A percentile compares a stretch with the other conserved stretches of the same genome.
These are phyloP conservation scores for Drosophila repleta DNA, from an alignment of 1,140 invertebrate species.

Conservation along the genomic window DNA sequence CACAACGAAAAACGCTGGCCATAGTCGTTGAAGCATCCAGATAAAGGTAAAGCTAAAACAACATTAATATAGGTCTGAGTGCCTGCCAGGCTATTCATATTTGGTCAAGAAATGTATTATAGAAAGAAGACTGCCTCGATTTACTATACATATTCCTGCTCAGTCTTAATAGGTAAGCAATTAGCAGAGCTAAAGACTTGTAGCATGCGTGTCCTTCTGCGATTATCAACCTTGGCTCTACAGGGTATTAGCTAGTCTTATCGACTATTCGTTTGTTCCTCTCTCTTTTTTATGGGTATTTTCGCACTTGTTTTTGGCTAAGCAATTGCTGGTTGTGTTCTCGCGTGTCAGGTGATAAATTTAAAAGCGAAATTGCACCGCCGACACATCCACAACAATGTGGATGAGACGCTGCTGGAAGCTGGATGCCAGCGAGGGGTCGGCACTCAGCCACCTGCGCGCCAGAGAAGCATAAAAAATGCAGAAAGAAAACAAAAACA, in stretches of 20 bases:
- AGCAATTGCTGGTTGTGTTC: conserved; percentile 9
- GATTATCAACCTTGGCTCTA: neutral
- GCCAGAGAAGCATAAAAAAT: conserved; percentile 19
- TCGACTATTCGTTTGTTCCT: neutral
- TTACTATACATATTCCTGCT: no score
- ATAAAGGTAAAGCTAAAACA: no score
- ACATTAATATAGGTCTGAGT: no score
- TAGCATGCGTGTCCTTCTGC: no score
- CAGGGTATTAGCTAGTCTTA: neutral
- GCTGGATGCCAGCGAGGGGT: no score
- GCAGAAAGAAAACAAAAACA: neutral
- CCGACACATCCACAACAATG: conserved; percentile 42
- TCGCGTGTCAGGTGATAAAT: conserved; percentile 37
- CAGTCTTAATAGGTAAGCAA: neutral
- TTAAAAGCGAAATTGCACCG: conserved; percentile 39
- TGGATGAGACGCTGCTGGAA: neutral
- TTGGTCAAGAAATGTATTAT: no score
- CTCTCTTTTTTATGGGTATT: neutral
- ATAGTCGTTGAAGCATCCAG: neutral
- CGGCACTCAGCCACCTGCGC: conserved; percentile 25
- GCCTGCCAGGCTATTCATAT: no score
- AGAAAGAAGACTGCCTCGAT: no score
- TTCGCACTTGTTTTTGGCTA: conserved; percentile 3
- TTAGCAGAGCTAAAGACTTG: no score
- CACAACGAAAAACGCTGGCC: no score